Conservation (phyloP, 1,140 invertebrate genomes). For the Ganaspis sp. region DNA sequence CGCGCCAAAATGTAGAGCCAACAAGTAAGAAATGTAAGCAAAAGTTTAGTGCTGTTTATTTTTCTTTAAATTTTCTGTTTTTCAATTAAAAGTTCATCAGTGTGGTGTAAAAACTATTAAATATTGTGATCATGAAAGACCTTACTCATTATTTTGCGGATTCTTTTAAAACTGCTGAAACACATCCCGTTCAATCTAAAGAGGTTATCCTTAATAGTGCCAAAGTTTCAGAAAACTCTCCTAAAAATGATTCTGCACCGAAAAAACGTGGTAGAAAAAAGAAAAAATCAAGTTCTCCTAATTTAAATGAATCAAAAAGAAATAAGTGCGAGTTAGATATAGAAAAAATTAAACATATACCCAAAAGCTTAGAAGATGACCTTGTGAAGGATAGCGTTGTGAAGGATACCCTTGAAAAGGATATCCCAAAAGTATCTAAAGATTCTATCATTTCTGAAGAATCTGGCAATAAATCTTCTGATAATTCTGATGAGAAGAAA, state of each 20-base stretch:
- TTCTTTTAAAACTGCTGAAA: conserved; percentile 46
- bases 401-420: conserved; percentile 1
- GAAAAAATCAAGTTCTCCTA: conserved; percentile 60
- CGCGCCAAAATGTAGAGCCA: neutral
- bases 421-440: neutral
- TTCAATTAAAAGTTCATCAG: conserved; percentile 47
- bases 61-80: conserved; percentile 26
- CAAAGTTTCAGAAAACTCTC: conserved; percentile 36
- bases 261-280: conserved; percentile 64
- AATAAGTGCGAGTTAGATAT: conserved; percentile 62
- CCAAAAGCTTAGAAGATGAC: neutral
- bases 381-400: conserved; percentile 10
- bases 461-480: conserved; percentile 10
- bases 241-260: conserved; percentile 27
- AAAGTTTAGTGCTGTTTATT: conserved; percentile 8
- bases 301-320: conserved; percentile 53
- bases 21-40: neutral
- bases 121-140: conserved; percentile 63
- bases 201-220: conserved; percentile 50
- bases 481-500: neutral
- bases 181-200: neutral
- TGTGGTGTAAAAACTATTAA: conserved; percentile 37
- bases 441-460: conserved; percentile 26
- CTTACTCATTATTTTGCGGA: conserved; percentile 68
- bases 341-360: conserved; percentile 64